Base-by-base conservation (phyloP, 2,113 vertebrate genomes). In the Alces alces region DNA sequence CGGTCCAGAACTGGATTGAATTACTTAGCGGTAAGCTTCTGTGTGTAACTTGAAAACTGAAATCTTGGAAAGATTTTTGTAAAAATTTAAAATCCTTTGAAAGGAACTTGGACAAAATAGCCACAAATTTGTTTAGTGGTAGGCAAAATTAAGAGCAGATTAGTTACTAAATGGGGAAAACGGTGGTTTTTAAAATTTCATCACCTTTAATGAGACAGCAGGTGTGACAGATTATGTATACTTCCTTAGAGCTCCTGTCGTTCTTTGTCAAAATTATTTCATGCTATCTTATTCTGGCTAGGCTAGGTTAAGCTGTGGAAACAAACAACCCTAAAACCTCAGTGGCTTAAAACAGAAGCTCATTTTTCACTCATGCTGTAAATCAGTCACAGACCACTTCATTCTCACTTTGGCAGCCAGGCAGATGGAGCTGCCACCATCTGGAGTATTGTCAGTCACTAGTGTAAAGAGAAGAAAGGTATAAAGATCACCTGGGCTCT, bases 1-100 rank as follows among this genome's bases (percentile, higher is more conserved):
- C 99, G 0, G 99, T 99, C 89, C 99, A 99, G 98, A 99, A 99
- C 98, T 99, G 99, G 99, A 99, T 99, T 84, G 99, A 99, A 86
- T 99, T 99, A 84, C 99, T 99, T 97, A 99, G 99, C 95, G 99
- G 99, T 99, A 99, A 99, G 99, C 97, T n/a, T 94, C 66, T 70
- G 86, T 86, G 50, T 96, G 78, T 93, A 1, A 2, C 82, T 27
- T 57, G n/a, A 89, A 95, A 1, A 33, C 27, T 30, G 60, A 92
- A 83, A 90, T 97, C 89, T 93, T 6, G 45, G 60, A 85, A 91
- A 52, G n/a, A 57, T 70, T 73, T 87, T 73, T 93, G 39, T 90
- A 28, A 88, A 96, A 95, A 14, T 91, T 97, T 73, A 89, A 97
- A 86, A 95, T 70, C 85, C 61, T 86, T 98, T 52, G 57, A 92